Evolutionary conservation across 2,113 vertebrate species (phyloP), one percentile per base, ranked within the genome.

Genomic region (Muntiacus muntjak): DNA sequence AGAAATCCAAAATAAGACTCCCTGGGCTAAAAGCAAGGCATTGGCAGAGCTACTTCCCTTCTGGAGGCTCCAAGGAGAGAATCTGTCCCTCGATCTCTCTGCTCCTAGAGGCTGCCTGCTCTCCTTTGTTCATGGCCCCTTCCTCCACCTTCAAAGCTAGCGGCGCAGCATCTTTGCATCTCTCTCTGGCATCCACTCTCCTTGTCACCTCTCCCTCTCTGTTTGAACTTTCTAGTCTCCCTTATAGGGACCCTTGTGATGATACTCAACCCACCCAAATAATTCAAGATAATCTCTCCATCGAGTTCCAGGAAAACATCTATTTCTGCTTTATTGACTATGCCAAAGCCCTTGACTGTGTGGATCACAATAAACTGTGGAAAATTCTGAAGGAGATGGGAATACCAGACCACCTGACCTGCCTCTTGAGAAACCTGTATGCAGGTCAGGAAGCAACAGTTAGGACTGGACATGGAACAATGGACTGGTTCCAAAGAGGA

Each of bases 101-200:
- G 4, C 19, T 28, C 6, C 47, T 13, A 28, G 33, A 94, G 33
- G 74, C 57, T 1, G 12, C 40, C 89, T 40, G 67, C 6, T 7
- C 26, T 11, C 71, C 58, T 74, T 10, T 58, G 58, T 26, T 62
- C 2, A 0, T 0, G 23, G 43, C 52, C 43, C 74, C 23, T 30
- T 52, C 30, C 16, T 36, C 50, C 30, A 7, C 17, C 55, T 23
- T 67, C 60, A 82, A 17, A 58, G 58, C 71, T 47, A 17, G 40
- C 14, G 28, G 23, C 0, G 0, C 26, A 8, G 45, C 54, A 10
- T 16, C 50, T 60, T 21, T 9, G 2, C 5, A 11, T 36, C 79
- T 50, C 40, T 21, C 81, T 83, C 30, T 14, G 47, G 13, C 30
- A 16, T 52, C 21, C 0, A 16, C 17, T n/a, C 50, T 43, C 7